Percentiles rank a stretch among this genome's conserved stretches.
Evolutionary conservation across 2,888 invertebrate species (phyloP).

Genomic region (Griposia aprilina): DNA sequence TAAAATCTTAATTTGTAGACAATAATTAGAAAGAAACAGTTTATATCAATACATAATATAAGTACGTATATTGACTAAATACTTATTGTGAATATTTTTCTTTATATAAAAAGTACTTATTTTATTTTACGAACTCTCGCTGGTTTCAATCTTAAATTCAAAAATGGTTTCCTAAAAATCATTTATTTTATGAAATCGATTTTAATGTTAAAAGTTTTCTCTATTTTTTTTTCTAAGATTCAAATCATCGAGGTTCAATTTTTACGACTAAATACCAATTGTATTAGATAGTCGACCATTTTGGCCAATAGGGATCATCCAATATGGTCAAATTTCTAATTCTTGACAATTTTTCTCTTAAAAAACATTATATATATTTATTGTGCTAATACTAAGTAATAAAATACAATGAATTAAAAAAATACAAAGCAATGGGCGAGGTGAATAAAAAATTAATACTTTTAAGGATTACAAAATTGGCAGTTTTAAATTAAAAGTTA

Average conservation of each 20-base stretch:
- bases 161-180: not conserved
- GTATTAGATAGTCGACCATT: slow-evolving; percentile 87
- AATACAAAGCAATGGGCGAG: slow-evolving; percentile 63
- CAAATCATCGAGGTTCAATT: slow-evolving; percentile 47
- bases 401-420: slow-evolving; percentile 60
- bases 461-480: slow-evolving; percentile 65
- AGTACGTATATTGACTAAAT: slow-evolving; percentile 79
- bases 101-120: slow-evolving; percentile 71
- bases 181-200: not conserved
- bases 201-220: not conserved
- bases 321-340: slow-evolving; percentile 88
- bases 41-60: slow-evolving; percentile 77
- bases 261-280: slow-evolving; percentile 76
- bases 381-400: slow-evolving; percentile 64
- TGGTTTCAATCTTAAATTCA: slow-evolving; percentile 44
- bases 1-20: slow-evolving; percentile 75
- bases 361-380: slow-evolving; percentile 68
- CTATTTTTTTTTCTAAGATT: slow-evolving; percentile 40
- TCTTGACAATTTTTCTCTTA: slow-evolving; percentile 71
- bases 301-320: slow-evolving; percentile 73
- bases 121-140: slow-evolving; percentile 59
- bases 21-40: slow-evolving; percentile 77
- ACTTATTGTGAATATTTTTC: slow-evolving; percentile 74
- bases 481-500: slow-evolving; percentile 65
- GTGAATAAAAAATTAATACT: slow-evolving; percentile 64